Conservation (phyloP, 2,888 invertebrate genomes). For the Syrphus vitripennis region DNA sequence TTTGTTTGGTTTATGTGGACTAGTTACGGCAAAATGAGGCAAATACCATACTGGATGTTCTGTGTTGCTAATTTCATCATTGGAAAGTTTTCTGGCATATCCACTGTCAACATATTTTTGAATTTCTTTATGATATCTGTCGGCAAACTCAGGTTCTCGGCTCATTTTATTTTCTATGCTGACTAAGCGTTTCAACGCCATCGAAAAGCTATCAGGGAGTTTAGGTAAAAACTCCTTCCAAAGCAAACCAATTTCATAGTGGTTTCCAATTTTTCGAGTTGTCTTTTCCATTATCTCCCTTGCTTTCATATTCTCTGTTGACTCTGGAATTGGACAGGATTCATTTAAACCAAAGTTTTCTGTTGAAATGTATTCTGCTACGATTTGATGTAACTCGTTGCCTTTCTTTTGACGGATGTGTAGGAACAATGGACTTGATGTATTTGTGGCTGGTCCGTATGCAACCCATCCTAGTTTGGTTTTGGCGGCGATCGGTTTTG, state of each 20-base stretch:
- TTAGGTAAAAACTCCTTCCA: too few species aligned
- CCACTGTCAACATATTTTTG: too few species aligned
- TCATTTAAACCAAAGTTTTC: not conserved
- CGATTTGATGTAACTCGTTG: not conserved
- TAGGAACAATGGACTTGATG: not conserved
- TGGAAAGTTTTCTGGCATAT: too few species aligned
- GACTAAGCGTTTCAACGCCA: too few species aligned
- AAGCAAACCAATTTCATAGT: too few species aligned
- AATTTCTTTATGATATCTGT: too few species aligned
- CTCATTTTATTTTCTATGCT: too few species aligned
- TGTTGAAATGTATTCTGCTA: not conserved
- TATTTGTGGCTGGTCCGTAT: not conserved
- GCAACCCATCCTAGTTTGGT: slow-evolving; percentile 4
- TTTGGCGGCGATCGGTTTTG: not conserved
- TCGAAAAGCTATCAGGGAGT: too few species aligned
- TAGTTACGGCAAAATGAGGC: slow-evolving; percentile 73
- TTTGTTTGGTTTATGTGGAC: slow-evolving; percentile 73
- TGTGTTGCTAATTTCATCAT: not conserved
- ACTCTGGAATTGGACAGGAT: not conserved
- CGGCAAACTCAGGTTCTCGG: too few species aligned
- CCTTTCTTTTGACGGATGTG: not conserved
- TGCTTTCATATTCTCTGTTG: too few species aligned
- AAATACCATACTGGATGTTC: slow-evolving; percentile 72
- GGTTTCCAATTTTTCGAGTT: too few species aligned
- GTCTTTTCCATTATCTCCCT: too few species aligned